phyloP scores from a whole-genome alignment of 2,113 vertebrate genomes.

The Leucopsar rothschildi region DNA sequence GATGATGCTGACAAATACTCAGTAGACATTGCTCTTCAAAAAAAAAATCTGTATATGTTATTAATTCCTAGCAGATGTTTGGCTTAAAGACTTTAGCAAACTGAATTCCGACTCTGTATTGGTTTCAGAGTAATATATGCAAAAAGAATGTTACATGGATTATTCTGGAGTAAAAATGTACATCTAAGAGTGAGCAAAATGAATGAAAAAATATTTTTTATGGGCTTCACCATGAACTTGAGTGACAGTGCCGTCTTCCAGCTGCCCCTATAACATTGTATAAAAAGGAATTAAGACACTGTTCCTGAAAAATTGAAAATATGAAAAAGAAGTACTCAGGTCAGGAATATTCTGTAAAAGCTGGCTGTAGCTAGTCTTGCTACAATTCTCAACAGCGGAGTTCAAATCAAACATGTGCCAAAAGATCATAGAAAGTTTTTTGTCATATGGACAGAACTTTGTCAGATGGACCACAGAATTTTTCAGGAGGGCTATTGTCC shows the following conservation, averaged over 20 bases:
- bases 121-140: neutral
- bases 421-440: neutral
- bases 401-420: neutral
- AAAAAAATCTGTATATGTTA: neutral
- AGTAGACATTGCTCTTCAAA: neutral
- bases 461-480: neutral
- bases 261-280: neutral
- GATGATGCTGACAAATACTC: neutral
- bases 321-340: neutral
- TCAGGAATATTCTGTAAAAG: neutral
- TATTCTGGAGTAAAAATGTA: neutral
- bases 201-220: neutral
- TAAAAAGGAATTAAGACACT: neutral
- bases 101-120: neutral
- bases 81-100: neutral
- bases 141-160: neutral
- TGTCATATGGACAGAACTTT: neutral
- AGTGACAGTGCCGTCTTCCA: neutral
- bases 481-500: neutral
- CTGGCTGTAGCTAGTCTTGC: neutral
- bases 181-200: neutral
- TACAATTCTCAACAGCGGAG: neutral
- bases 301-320: neutral
- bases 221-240: neutral
- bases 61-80: slow-evolving; percentile 51